Conservation (phyloP, 2,113 vertebrate genomes). For the Todiramphus saurophagus region DNA sequence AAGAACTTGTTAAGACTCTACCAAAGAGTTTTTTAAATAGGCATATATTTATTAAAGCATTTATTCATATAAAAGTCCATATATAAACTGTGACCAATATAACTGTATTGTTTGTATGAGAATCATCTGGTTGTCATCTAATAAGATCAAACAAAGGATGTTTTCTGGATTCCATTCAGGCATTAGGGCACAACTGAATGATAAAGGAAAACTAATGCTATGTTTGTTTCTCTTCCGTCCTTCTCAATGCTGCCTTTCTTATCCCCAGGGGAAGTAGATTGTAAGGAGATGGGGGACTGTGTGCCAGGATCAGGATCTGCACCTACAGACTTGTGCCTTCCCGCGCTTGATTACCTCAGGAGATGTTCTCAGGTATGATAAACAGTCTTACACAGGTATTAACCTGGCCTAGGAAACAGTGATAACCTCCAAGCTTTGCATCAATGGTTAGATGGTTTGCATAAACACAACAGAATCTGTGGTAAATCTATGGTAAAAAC, state of each 20-base stretch:
- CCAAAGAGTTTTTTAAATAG: not conserved
- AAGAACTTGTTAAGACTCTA: not conserved
- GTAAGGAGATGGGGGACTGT: constrained; percentile 91
- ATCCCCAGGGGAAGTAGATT: constrained; percentile 87
- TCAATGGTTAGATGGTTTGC: not conserved
- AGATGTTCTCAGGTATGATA: constrained; percentile 90
- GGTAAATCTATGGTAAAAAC: not conserved
- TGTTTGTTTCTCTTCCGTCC: not conserved
- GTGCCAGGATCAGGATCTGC: constrained; percentile 78
- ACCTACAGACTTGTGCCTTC: constrained; percentile 94
- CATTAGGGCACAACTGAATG: not conserved
- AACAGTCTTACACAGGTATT: not conserved
- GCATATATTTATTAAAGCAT: not conserved
- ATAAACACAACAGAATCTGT: not conserved
- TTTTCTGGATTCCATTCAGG: not conserved
- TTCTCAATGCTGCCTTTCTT: not conserved
- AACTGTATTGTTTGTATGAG: not conserved
- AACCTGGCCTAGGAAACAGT: not conserved
- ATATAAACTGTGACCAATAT: not conserved
- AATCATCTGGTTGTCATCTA: not conserved
- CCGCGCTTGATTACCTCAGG: constrained; percentile 92
- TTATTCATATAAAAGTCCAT: not conserved
- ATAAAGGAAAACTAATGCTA: not conserved
- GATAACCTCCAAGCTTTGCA: not conserved
- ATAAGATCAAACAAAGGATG: not conserved